A percentile compares a stretch with the other conserved stretches of the same genome.
Conservation (phyloP, 2,113 vertebrate species). For the Turdus rufiventris region DNA sequence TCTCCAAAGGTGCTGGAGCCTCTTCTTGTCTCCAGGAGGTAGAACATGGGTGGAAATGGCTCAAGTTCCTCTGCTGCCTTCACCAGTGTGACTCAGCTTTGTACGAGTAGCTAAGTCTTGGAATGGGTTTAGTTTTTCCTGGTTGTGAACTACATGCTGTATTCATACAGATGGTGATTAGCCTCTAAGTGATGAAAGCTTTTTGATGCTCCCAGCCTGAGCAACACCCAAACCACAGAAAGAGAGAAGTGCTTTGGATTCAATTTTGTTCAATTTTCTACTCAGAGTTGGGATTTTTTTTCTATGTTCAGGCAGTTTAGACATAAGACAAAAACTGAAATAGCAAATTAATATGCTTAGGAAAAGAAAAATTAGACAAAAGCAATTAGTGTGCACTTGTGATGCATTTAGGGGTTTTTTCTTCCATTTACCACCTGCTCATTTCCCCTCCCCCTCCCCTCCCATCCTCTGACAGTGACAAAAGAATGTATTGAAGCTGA, state of each 20-base stretch:
- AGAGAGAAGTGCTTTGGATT: conserved; percentile 20
- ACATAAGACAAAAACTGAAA: conserved; percentile 31
- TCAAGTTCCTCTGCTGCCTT: background rate
- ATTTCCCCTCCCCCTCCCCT: background rate
- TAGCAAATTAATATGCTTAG: conserved; percentile 27
- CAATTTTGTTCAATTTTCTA: conserved; percentile 36
- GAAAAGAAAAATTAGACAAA: background rate
- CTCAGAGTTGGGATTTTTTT: background rate
- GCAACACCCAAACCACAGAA: conserved; percentile 19
- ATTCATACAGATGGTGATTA: background rate
- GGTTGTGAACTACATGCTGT: background rate
- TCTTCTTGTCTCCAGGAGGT: background rate
- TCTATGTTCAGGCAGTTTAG: background rate
- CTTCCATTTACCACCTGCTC: conserved; percentile 21
- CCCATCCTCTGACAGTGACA: background rate
- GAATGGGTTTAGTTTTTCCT: background rate
- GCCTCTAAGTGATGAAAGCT: background rate
- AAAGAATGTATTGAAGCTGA: background rate
- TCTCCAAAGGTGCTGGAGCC: background rate
- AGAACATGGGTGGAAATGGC: background rate
- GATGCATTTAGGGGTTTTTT: conserved; percentile 1
- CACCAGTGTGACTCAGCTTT: background rate
- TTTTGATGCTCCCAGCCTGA: background rate
- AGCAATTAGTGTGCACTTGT: conserved; percentile 26
- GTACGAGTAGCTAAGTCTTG: background rate